phyloP scores from a whole-genome alignment of 2,113 vertebrate genomes.

The Cephalopterus ornatus region DNA sequence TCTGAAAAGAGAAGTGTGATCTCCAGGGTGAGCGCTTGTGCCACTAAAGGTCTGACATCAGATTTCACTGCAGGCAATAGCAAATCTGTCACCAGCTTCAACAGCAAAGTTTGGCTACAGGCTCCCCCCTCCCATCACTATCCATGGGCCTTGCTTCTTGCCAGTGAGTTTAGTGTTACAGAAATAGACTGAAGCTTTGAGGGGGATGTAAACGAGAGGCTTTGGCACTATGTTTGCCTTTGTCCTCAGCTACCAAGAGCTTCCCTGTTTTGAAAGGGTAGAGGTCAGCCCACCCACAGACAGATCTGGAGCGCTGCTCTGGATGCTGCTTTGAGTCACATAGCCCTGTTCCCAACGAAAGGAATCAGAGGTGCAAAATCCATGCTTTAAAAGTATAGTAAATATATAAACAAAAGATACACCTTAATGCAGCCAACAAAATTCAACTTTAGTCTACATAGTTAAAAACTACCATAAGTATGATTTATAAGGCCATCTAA shows the following conservation, averaged over 20 bases:
- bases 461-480: neutral
- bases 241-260: neutral
- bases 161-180: neutral
- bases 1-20: neutral
- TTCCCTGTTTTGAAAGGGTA: neutral
- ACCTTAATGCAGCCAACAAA: neutral
- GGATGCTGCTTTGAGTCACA: neutral
- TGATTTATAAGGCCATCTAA: neutral
- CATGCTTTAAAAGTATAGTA: neutral
- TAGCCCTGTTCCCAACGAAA: fast-evolving
- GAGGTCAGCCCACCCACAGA: neutral
- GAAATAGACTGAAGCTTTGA: neutral
- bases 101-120: neutral
- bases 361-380: neutral
- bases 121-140: neutral
- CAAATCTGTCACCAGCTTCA: neutral
- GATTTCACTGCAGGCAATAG: neutral
- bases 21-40: neutral
- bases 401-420: neutral
- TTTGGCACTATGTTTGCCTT: neutral
- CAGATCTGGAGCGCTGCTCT: neutral
- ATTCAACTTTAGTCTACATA: neutral
- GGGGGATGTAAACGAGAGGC: neutral
- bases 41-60: neutral
- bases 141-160: neutral